Conservation (phyloP, 2,113 vertebrate species). For the Bungarus multicinctus region DNA sequence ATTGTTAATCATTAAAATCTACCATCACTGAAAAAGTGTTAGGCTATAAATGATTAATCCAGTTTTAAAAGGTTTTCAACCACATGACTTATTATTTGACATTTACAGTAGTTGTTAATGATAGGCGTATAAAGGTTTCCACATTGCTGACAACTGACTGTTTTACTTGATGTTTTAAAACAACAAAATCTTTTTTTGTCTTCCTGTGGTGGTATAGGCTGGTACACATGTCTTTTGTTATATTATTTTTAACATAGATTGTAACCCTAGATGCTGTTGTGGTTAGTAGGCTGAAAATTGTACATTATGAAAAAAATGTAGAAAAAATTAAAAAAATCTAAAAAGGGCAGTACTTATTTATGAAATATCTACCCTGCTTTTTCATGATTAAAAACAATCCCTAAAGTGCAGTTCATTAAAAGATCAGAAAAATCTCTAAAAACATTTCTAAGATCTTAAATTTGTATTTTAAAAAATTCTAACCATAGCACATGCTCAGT, state of each 20-base stretch:
- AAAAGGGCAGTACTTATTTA: not conserved
- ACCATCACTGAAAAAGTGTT: slow-evolving; percentile 29
- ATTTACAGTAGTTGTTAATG: not conserved
- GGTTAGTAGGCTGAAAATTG: not conserved
- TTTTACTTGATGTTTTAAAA: not conserved
- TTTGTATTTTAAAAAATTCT: not conserved
- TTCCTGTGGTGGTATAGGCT: not conserved
- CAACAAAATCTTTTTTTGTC: not conserved
- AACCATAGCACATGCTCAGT: not conserved
- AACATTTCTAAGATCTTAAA: not conserved
- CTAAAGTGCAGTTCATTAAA: not conserved
- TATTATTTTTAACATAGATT: not conserved
- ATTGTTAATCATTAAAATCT: slow-evolving; percentile 51
- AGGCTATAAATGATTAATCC: slow-evolving; percentile 55
- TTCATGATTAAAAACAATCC: not conserved
- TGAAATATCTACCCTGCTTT: not conserved
- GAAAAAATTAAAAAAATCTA: not conserved
- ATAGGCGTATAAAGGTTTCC: not conserved
- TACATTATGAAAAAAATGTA: not conserved
- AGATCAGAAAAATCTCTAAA: not conserved
- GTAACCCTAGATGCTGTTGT: not conserved
- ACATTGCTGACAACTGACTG: not conserved
- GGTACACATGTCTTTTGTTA: not conserved
- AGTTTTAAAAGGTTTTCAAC: not conserved
- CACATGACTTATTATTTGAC: not conserved